Conservation (phyloP, 2,113 vertebrate species). For the Amblyornis subalaris region DNA sequence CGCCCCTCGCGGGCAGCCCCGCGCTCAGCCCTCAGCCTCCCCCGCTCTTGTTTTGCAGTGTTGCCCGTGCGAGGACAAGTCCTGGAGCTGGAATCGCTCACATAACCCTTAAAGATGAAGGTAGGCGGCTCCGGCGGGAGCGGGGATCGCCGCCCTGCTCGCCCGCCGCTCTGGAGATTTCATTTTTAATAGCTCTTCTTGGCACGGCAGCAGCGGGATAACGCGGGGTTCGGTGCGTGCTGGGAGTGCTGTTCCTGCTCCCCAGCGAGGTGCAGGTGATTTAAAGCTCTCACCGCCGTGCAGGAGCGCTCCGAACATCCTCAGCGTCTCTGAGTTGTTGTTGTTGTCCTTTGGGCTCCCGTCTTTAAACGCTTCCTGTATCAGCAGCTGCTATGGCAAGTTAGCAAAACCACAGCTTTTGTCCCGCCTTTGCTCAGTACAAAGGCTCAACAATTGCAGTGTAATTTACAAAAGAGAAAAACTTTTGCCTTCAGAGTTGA, state of each 20-base stretch:
- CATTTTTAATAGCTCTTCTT: background rate
- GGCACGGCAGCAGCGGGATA: background rate
- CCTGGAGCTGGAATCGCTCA: slow-evolving; percentile 90
- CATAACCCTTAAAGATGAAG: slow-evolving; percentile 90
- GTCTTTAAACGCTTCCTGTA: slow-evolving; percentile 69
- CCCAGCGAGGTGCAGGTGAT: background rate
- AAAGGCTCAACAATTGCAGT: background rate
- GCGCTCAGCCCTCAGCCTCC: background rate
- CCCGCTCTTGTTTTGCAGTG: slow-evolving; percentile 33
- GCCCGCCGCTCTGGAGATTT: background rate
- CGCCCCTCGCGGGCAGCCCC: background rate
- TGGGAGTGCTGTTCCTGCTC: background rate
- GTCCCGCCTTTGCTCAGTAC: slow-evolving; percentile 22
- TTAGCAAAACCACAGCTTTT: slow-evolving; percentile 68
- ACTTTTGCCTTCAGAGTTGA: background rate
- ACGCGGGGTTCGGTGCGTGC: background rate
- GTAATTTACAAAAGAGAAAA: background rate
- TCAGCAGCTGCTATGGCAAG: slow-evolving; percentile 66
- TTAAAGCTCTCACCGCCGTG: background rate
- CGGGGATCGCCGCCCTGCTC: background rate
- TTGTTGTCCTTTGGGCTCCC: slow-evolving; percentile 43
- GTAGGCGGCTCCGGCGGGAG: slow-evolving; percentile 71
- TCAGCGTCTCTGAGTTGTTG: slow-evolving; percentile 29
- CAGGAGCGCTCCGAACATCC: slow-evolving; percentile 2
- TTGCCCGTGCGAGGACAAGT: slow-evolving; percentile 52